Evolutionary conservation across 1,140 invertebrate genomes (phyloP).

Genomic region (Rhopalosiphum maidis): DNA sequence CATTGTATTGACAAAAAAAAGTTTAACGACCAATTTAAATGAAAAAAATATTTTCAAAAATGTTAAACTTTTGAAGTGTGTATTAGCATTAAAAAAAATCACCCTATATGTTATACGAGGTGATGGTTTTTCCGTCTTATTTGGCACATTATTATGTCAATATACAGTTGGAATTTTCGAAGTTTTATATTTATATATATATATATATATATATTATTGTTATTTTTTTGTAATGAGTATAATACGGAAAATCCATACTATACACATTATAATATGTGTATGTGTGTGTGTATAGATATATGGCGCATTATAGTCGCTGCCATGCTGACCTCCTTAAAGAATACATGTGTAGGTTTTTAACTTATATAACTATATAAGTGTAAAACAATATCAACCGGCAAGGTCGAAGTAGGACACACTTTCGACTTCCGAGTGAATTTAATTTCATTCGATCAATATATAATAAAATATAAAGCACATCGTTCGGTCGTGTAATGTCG

Average conservation of each 20-base stretch:
- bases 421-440: slow-evolving; percentile 29
- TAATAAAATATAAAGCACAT: neutral
- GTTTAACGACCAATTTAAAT: no score
- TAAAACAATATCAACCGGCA: neutral
- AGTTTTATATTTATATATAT: neutral
- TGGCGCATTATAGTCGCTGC: neutral
- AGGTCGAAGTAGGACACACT: slow-evolving; percentile 21
- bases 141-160: neutral
- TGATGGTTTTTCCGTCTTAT: neutral
- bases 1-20: no score
- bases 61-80: no score
- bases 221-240: neutral
- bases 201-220: neutral
- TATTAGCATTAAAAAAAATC: neutral
- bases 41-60: no score
- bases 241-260: neutral
- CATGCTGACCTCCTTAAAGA: neutral
- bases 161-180: neutral
- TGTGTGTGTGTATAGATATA: neutral
- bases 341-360: neutral
- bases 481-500: neutral
- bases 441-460: slow-evolving; percentile 38
- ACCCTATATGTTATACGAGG: neutral
- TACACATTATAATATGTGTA: neutral
- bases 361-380: neutral